These are phyloP conservation scores for Coendou prehensilis DNA, from an alignment of 2,797 vertebrate genomes.

Conservation along the genomic window DNA sequence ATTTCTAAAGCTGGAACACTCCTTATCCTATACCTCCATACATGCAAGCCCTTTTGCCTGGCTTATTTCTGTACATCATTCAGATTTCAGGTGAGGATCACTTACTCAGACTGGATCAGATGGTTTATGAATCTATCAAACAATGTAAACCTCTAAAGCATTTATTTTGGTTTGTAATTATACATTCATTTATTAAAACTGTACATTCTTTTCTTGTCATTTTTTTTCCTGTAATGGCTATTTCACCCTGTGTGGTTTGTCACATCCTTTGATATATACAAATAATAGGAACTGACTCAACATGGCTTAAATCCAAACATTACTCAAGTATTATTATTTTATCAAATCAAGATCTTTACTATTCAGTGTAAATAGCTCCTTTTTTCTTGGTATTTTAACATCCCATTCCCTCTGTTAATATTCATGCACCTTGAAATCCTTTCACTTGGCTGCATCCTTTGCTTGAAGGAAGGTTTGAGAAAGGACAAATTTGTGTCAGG, in stretches of 20 bases:
- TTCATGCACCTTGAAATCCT: constrained; percentile 38
- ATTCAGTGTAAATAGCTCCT: constrained; percentile 25
- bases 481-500: constrained; percentile 47
- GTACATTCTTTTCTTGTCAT: background rate
- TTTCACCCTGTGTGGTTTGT: constrained; percentile 50
- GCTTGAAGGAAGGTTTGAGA: constrained; percentile 60
- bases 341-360: constrained; percentile 41
- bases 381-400: constrained; percentile 2
- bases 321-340: constrained; percentile 47
- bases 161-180: background rate
- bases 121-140: constrained; percentile 35
- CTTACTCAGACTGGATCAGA: background rate
- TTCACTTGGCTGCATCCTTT: constrained; percentile 50
- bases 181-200: background rate
- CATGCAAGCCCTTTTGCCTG: background rate
- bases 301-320: constrained; percentile 53
- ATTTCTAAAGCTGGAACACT: background rate
- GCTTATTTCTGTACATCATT: constrained; percentile 36
- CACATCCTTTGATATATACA: constrained; percentile 23
- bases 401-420: constrained; percentile 22
- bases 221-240: background rate
- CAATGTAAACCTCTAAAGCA: background rate
- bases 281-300: constrained; percentile 22
- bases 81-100: constrained; percentile 45
- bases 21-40: background rate